Base-by-base conservation (phyloP, 2,797 vertebrate genomes). In the Pampus argenteus region DNA sequence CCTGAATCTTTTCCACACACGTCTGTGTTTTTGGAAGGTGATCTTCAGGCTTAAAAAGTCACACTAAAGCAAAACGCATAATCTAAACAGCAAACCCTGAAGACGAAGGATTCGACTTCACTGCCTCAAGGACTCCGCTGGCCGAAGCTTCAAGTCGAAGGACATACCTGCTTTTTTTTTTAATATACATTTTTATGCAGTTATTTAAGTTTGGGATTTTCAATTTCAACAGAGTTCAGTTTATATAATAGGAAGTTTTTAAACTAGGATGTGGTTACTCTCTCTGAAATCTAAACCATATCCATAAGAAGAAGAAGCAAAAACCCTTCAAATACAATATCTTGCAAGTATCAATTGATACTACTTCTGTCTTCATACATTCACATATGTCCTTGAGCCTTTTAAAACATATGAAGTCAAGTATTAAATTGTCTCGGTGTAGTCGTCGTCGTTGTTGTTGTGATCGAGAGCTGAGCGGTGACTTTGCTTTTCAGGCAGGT, bases 401-500 rank as follows among this genome's bases (percentile, higher is more conserved):
- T 65, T 26, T 71, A 23, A 86, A 81, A 78, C 55, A 55, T 64
- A 44, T 23, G 82, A 59, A 80, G 77, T 86, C 81, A 66, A 84
- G 80, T 82, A 70, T 74, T 65, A 76, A 83, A 87, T 74, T 62
- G 63, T 82, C 66, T 82, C 62, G 2, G 66, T 42, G 50, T 38
- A 18, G 7, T 70, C 54, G 62, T 63, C 58, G 63, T 40, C 48
- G 49, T 79, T 61, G 31, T 4, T 23, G 49, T 36, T 14, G 62
- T 58, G 73, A 84, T 74, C 68, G 72, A 79, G 61, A 74, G 75
- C 69, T 55, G 79, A 85, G 75, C 57, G 61, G 71, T 45, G 70
- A 74, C 70, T 85, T 79, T 76, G 56, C 79, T 82, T 85, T 74
- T 76, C 81, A 70, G 55, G 28, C 22, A 26, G 78, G 81, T 86